These are phyloP conservation scores for Drosophila robusta DNA, from an alignment of 2,888 invertebrate genomes.

Conservation along the genomic window DNA sequence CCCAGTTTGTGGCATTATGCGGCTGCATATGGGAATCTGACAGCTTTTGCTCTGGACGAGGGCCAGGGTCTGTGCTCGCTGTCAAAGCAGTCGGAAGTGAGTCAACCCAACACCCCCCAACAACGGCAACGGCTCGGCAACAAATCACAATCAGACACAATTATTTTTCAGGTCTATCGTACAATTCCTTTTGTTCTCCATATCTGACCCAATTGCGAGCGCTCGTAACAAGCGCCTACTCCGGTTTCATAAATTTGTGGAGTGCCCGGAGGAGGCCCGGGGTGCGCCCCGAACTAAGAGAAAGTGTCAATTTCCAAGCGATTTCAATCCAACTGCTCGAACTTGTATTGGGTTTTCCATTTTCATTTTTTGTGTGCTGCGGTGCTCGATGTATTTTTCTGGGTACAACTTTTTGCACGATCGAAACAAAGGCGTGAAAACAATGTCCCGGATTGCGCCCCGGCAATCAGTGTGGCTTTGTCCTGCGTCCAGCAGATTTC, in stretches of 20 bases:
- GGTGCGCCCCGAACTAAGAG: conserved; percentile 29
- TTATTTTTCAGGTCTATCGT: conserved; percentile 46
- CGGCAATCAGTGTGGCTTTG: conserved; percentile 74
- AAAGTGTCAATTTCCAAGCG: conserved; percentile 74
- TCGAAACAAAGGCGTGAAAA: conserved; percentile 72
- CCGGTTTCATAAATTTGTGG: conserved; percentile 65
- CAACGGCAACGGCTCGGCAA: conserved; percentile 17
- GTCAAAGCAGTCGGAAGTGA: conserved; percentile 65
- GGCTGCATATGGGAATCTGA: conserved; percentile 10
- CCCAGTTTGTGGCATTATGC: conserved; percentile 19
- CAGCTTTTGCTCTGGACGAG: conserved; percentile 8
- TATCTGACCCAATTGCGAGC: conserved; percentile 45
- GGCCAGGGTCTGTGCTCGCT: conserved; percentile 54
- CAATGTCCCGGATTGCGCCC: conserved; percentile 71
- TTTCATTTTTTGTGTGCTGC: conserved; percentile 23
- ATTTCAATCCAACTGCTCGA: conserved; percentile 59
- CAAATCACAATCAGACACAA: conserved; percentile 63
- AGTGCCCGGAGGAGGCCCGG: conserved; percentile 3
- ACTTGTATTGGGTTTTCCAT: conserved; percentile 49
- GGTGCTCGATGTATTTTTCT: conserved; percentile 34
- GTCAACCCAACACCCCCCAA: conserved; percentile 22
- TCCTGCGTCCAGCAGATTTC: conserved; percentile 63
- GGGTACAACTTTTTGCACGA: conserved; percentile 50
- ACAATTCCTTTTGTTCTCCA: conserved; percentile 15
- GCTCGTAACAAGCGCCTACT: conserved; percentile 58